These are phyloP conservation scores for Drosophila yakuba DNA, from an alignment of 1,140 invertebrate species.

Conservation along the genomic window DNA sequence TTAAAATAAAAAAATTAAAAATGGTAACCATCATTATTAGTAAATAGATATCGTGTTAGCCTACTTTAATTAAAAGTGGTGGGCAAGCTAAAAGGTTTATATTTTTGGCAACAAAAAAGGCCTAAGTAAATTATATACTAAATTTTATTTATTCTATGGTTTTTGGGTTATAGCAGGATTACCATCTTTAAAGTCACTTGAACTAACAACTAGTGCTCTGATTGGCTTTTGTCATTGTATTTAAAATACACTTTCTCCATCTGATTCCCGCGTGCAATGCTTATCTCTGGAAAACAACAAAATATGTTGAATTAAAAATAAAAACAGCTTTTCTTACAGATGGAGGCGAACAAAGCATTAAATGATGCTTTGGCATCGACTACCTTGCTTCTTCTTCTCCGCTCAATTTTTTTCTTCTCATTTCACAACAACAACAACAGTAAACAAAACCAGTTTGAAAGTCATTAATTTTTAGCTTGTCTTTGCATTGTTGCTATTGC, in stretches of 20 bases:
- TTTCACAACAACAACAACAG: conserved; percentile 29
- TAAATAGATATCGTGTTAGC: not conserved
- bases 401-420: conserved; percentile 22
- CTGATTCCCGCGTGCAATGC: conserved; percentile 8
- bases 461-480: conserved; percentile 67
- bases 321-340: not conserved
- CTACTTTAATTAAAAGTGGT: not conserved
- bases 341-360: conserved; percentile 43
- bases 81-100: not conserved
- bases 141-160: no score
- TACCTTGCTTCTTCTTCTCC: conserved; percentile 33
- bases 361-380: conserved; percentile 50
- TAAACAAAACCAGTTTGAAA: conserved; percentile 77
- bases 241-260: not conserved
- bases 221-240: not conserved
- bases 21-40: not conserved
- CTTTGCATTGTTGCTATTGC: conserved; percentile 61
- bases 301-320: conserved; percentile 20
- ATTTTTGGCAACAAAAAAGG: not conserved
- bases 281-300: conserved; percentile 13
- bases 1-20: conserved; percentile 13
- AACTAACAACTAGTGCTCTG: no score
- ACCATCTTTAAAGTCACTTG: not conserved
- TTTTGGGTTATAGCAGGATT: no score
- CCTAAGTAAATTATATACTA: no score